These are phyloP conservation scores for Anguilla megastoma DNA, from an alignment of 2,797 vertebrate genomes.

Conservation along the genomic window DNA sequence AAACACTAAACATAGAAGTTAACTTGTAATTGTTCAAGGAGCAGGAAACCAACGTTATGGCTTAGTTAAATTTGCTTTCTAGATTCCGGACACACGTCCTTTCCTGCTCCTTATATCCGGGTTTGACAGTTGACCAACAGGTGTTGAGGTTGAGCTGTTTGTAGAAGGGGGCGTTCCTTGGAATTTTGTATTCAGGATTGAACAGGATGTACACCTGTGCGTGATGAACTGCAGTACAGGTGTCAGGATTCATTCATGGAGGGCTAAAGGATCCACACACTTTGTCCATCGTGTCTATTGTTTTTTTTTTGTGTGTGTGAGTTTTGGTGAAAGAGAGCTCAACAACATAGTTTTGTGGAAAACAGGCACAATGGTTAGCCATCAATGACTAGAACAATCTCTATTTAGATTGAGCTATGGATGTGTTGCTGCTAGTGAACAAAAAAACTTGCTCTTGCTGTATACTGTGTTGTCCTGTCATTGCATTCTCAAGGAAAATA, in stretches of 20 bases:
- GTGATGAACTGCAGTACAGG: background rate
- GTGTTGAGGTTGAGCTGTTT: slow-evolving; percentile 54
- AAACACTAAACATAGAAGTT: background rate
- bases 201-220: slow-evolving; percentile 19
- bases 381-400: background rate
- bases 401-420: background rate
- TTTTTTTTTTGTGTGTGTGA: no score
- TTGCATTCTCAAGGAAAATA: background rate
- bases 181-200: background rate
- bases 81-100: background rate
- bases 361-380: background rate
- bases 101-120: slow-evolving; percentile 49
- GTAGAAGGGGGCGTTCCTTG: background rate
- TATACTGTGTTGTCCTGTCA: background rate
- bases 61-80: slow-evolving; percentile 1
- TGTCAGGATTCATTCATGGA: background rate
- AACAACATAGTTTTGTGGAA: background rate
- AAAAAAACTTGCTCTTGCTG: background rate
- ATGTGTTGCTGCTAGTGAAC: background rate
- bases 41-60: background rate
- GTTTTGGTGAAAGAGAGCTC: background rate
- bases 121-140: slow-evolving; percentile 41
- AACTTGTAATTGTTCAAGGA: background rate
- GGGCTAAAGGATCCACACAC: background rate
- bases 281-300: no score